These are phyloP conservation scores for Macheiramphus alcinus DNA, from an alignment of 2,113 vertebrate species.

Conservation along the genomic window DNA sequence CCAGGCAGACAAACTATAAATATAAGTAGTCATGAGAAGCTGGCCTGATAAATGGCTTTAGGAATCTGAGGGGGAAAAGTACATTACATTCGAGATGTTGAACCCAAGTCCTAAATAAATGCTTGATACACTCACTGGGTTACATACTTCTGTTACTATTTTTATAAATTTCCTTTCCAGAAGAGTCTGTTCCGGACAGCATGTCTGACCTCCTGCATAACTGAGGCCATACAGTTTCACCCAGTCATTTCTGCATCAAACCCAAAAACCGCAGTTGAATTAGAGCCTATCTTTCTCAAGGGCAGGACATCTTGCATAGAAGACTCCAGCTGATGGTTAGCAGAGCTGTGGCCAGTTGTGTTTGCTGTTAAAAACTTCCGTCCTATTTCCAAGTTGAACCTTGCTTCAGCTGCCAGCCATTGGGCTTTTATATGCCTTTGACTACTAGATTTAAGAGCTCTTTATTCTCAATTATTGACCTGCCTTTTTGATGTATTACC, in stretches of 20 bases:
- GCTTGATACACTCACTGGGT: background rate
- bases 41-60: background rate
- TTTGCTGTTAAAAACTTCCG: background rate
- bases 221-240: background rate
- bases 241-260: background rate
- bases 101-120: constrained; percentile 16
- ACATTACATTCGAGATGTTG: background rate
- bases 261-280: background rate
- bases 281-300: background rate
- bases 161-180: background rate
- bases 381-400: background rate
- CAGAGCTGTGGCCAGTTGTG: background rate
- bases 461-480: background rate
- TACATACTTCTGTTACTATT: background rate
- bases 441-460: background rate
- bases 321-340: background rate
- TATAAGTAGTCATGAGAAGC: constrained; percentile 10
- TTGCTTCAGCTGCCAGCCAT: background rate
- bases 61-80: background rate
- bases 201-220: background rate
- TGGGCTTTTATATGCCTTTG: background rate
- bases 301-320: background rate
- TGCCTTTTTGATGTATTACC: background rate
- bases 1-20: constrained; percentile 33
- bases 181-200: background rate